These are phyloP conservation scores for Ostrea denselamellosa DNA, from an alignment of 1,140 invertebrate species.

Conservation along the genomic window DNA sequence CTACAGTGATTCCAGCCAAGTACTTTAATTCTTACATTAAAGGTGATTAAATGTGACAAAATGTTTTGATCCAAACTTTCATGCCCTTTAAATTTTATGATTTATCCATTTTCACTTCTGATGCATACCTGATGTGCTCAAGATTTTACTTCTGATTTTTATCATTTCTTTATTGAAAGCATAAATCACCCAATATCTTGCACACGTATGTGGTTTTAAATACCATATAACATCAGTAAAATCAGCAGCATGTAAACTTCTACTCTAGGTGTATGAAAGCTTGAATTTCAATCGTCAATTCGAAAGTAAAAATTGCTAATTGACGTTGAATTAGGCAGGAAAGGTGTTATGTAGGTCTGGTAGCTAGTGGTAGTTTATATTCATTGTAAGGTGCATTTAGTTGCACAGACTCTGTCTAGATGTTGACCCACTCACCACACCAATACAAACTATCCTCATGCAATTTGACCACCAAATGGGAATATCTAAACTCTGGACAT, in stretches of 20 bases:
- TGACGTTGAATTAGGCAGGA: background rate
- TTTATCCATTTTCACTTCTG: constrained; percentile 17
- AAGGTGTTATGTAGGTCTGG: too few relatives aligned
- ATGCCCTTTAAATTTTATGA: constrained; percentile 24
- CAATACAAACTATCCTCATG: too few relatives aligned
- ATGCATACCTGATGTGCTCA: constrained; percentile 6
- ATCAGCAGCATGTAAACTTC: background rate
- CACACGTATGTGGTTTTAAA: constrained; percentile 6
- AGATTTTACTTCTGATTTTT: constrained; percentile 14
- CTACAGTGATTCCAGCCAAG: background rate
- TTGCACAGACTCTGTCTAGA: too few relatives aligned
- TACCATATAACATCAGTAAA: constrained; percentile 12
- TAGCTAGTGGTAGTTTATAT: too few relatives aligned
- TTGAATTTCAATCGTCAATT: background rate
- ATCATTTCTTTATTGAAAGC: constrained; percentile 22
- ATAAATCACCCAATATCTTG: constrained; percentile 14
- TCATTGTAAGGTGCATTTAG: too few relatives aligned
- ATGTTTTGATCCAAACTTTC: background rate
- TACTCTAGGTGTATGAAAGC: background rate
- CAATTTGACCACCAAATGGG: too few relatives aligned
- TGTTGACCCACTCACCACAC: too few relatives aligned
- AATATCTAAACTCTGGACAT: too few relatives aligned
- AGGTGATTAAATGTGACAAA: background rate
- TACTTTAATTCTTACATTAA: background rate
- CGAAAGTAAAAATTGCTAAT: background rate